Evolutionary conservation across 2,113 vertebrate genomes (phyloP).

Genomic region (Rafetus swinhoei): DNA sequence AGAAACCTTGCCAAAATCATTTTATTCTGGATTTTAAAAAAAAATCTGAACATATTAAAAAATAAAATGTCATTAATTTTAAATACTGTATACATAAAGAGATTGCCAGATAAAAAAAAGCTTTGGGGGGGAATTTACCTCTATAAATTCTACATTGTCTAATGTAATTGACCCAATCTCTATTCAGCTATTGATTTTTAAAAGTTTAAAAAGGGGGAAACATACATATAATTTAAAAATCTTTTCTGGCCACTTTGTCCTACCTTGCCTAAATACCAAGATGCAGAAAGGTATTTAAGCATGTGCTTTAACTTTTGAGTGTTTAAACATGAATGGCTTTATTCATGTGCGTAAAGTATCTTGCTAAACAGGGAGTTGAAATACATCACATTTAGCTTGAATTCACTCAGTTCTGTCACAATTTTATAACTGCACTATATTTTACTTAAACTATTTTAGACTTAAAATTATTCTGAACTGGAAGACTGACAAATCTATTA

Average conservation of each 20-base stretch:
- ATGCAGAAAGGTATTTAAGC: background rate
- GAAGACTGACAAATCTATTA: conserved; percentile 35
- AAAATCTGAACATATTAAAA: background rate
- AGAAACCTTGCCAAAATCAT: background rate
- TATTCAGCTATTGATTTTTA: background rate
- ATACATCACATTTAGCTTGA: background rate
- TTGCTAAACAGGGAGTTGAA: background rate
- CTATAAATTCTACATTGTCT: too few species aligned
- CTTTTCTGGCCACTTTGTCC: background rate
- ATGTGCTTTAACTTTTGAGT: background rate
- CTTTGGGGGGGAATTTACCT: background rate
- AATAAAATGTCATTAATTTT: background rate
- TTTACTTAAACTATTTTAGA: conserved; percentile 50
- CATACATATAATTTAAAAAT: background rate
- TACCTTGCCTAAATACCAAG: background rate
- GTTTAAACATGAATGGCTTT: background rate
- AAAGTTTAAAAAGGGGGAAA: background rate
- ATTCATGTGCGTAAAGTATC: background rate
- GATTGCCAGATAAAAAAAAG: background rate
- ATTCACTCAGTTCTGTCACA: conserved; percentile 13
- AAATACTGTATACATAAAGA: background rate
- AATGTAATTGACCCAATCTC: background rate
- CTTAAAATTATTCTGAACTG: conserved; percentile 50
- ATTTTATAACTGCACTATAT: conserved; percentile 9
- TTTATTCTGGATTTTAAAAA: background rate